These are phyloP conservation scores for Papilio glaucus DNA, from an alignment of 1,140 invertebrate species.

Conservation along the genomic window DNA sequence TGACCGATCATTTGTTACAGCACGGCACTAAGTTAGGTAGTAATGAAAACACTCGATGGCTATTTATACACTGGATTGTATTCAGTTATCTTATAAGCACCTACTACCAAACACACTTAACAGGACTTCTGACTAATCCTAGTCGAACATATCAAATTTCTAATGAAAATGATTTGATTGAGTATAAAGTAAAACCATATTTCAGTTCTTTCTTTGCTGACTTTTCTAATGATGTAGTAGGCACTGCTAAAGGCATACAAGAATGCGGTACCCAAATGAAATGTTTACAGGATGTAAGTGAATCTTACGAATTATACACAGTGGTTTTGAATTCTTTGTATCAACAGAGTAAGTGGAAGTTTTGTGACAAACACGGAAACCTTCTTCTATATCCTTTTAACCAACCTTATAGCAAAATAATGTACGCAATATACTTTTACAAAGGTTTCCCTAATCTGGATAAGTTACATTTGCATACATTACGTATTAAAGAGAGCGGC, in stretches of 20 bases:
- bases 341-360: constrained; percentile 5
- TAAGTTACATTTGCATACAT: constrained; percentile 29
- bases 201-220: constrained; percentile 39
- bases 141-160: constrained; percentile 49
- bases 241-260: neutral
- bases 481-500: constrained; percentile 38
- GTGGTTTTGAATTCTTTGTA: constrained; percentile 4
- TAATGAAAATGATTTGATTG: constrained; percentile 43
- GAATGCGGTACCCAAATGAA: constrained; percentile 10
- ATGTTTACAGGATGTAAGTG: constrained; percentile 38
- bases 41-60: constrained; percentile 22
- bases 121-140: constrained; percentile 56
- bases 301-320: constrained; percentile 47
- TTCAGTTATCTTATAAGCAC: constrained; percentile 62
- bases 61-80: constrained; percentile 56
- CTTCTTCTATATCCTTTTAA: constrained; percentile 35
- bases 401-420: constrained; percentile 34
- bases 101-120: constrained; percentile 57
- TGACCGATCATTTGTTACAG: constrained; percentile 51
- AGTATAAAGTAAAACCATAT: constrained; percentile 52
- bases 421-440: constrained; percentile 35
- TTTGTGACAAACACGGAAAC: constrained; percentile 31
- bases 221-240: neutral
- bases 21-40: constrained; percentile 45
- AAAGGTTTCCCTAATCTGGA: constrained; percentile 38